Percentiles rank a stretch among this genome's conserved stretches.
Conservation (phyloP, 1,140 invertebrate genomes). For the Apis dorsata region DNA sequence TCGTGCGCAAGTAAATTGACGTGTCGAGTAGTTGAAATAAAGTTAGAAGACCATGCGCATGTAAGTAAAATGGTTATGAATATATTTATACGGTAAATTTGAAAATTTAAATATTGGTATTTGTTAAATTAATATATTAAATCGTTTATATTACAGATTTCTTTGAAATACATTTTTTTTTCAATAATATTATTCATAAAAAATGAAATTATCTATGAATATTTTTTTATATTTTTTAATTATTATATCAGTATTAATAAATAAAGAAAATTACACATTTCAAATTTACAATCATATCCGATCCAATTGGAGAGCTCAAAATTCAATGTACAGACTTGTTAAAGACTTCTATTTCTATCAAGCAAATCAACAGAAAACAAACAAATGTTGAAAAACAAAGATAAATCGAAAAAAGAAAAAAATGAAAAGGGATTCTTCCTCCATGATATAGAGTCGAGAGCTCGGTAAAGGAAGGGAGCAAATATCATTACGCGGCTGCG, state of each 20-base stretch:
- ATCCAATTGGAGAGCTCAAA: background rate
- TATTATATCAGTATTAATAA: no score
- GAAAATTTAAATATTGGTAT: no score
- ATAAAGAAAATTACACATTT: no score
- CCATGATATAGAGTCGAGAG: background rate
- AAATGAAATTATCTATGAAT: no score
- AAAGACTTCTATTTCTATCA: background rate
- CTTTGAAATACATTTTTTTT: no score
- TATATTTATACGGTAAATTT: no score
- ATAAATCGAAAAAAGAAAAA: no score
- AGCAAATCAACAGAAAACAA: background rate
- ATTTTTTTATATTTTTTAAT: no score
- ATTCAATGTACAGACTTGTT: background rate
- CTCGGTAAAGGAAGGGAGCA: conserved; percentile 16
- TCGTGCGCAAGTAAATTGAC: background rate
- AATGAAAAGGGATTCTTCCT: background rate
- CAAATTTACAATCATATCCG: background rate
- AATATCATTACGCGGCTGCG: conserved; percentile 31
- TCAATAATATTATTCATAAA: no score
- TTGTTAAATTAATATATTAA: no score
- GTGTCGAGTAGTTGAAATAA: background rate
- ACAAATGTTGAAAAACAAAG: background rate
- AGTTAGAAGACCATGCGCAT: background rate
- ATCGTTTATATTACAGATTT: no score
- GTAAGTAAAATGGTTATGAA: background rate